Percentiles rank a stretch among this genome's conserved stretches.
Evolutionary conservation across 2,888 invertebrate genomes (phyloP).

Genomic region (Athetis lepigone): DNA sequence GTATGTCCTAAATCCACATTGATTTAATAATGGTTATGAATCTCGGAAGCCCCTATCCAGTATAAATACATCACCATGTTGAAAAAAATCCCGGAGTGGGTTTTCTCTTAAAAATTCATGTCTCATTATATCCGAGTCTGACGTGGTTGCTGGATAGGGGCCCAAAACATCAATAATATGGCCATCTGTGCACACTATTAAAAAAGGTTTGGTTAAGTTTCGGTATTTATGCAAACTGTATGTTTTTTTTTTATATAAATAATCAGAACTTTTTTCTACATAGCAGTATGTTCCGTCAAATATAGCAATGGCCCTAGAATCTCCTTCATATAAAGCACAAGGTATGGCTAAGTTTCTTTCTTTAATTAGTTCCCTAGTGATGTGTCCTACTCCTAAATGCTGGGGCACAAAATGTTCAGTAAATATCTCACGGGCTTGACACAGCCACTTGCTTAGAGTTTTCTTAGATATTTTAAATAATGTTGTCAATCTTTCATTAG

Average conservation of each 20-base stretch:
- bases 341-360: slow-evolving; percentile 12
- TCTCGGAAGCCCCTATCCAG: slow-evolving; percentile 7
- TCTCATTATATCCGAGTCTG: neutral
- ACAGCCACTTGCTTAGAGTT: slow-evolving; percentile 3
- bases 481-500: slow-evolving; percentile 2
- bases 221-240: neutral
- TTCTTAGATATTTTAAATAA: slow-evolving; percentile 5
- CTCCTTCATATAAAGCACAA: neutral
- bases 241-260: slow-evolving; percentile 8
- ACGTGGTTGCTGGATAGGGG: slow-evolving; percentile 10
- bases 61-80: neutral
- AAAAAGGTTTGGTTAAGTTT: neutral
- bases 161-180: slow-evolving; percentile 11
- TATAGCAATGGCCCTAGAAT: slow-evolving; percentile 10
- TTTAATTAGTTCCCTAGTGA: slow-evolving; percentile 4
- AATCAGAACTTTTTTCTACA: slow-evolving; percentile 14
- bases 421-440: slow-evolving; percentile 11
- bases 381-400: slow-evolving; percentile 2
- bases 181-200: slow-evolving; percentile 1
- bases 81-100: neutral
- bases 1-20: slow-evolving; percentile 4
- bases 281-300: slow-evolving; percentile 5
- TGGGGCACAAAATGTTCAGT: neutral
- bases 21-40: neutral
- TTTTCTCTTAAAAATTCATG: slow-evolving; percentile 4